Conservation (phyloP, 2,888 invertebrate genomes). For the Amphipoea lucens region DNA sequence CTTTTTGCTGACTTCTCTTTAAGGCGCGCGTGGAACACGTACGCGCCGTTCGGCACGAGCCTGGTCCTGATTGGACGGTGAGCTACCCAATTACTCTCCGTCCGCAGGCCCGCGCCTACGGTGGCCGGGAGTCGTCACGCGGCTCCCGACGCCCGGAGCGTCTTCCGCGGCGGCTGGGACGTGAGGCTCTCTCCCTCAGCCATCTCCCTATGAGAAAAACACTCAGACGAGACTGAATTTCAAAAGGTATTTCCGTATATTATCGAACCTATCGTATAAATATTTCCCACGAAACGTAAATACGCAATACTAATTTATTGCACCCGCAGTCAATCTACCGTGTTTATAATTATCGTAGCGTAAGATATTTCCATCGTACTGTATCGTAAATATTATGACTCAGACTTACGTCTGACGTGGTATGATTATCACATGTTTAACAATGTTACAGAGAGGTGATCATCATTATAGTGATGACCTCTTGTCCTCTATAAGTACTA, state of each 20-base stretch:
- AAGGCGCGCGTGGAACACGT: too few relatives aligned
- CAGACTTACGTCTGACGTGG: not conserved
- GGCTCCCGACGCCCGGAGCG: too few relatives aligned
- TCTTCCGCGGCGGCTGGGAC: too few relatives aligned
- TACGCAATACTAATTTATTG: not conserved
- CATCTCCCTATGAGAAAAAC: not conserved
- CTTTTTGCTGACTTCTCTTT: too few relatives aligned
- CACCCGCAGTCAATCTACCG: conserved; percentile 16
- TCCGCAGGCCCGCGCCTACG: too few relatives aligned
- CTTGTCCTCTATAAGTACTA: not conserved
- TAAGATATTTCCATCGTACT: conserved; percentile 16
- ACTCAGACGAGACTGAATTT: not conserved
- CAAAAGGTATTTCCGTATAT: not conserved
- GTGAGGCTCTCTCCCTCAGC: too few relatives aligned
- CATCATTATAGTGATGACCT: not conserved
- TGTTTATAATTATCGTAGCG: conserved; percentile 11
- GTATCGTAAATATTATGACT: conserved; percentile 20
- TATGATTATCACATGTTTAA: not conserved
- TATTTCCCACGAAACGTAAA: conserved; percentile 9
- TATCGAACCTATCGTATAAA: not conserved
- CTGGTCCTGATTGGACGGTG: too few relatives aligned
- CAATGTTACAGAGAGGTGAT: not conserved
- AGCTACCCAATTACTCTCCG: too few relatives aligned
- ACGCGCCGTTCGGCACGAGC: too few relatives aligned
- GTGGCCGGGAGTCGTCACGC: too few relatives aligned